These are phyloP conservation scores for Antitype chi DNA, from an alignment of 2,888 invertebrate genomes.

Conservation along the genomic window DNA sequence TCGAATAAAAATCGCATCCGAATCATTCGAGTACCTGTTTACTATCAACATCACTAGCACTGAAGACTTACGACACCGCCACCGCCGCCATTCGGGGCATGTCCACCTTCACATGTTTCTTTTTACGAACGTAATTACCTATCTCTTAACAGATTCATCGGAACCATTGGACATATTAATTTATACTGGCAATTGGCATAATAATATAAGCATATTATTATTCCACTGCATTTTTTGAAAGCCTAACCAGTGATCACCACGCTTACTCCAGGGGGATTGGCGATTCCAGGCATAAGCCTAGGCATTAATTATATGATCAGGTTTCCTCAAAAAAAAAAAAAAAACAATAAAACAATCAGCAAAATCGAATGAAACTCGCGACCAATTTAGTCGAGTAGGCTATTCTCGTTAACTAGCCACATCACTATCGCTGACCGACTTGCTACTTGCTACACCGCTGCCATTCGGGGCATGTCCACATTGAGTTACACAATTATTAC, in stretches of 20 bases:
- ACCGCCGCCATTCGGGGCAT: background rate
- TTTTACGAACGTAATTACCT: too few relatives aligned
- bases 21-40: background rate
- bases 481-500: conserved; percentile 62
- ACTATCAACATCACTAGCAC: background rate
- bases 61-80: background rate
- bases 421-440: conserved; percentile 54
- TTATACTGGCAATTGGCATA: too few relatives aligned
- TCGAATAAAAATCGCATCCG: background rate
- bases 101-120: conserved; percentile 15
- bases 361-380: too few relatives aligned
- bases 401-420: background rate
- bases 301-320: too few relatives aligned
- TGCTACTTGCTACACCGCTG: conserved; percentile 47
- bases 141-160: too few relatives aligned
- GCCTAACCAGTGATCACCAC: too few relatives aligned
- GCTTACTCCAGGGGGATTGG: too few relatives aligned
- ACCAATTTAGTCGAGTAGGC: background rate
- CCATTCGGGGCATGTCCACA: conserved; percentile 67
- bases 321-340: too few relatives aligned
- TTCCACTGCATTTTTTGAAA: too few relatives aligned
- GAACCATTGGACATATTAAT: too few relatives aligned
- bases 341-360: background rate
- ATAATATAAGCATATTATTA: too few relatives aligned
- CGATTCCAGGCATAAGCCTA: too few relatives aligned